phyloP scores from a whole-genome alignment of 1,140 invertebrate species.

The Asobara japonica region DNA sequence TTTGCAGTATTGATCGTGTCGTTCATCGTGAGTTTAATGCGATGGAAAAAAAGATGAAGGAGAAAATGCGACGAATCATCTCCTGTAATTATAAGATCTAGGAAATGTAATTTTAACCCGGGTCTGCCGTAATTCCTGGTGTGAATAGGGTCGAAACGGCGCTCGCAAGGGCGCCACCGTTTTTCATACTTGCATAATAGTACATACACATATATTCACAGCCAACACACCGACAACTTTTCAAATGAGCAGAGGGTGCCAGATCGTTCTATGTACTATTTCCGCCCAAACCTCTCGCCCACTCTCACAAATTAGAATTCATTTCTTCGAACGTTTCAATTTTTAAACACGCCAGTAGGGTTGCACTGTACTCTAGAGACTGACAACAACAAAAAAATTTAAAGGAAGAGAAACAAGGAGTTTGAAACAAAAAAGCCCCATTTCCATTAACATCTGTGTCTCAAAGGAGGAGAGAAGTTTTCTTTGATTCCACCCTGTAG shows the following conservation, averaged over 20 bases:
- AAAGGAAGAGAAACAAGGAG: background rate
- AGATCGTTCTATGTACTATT: constrained; percentile 10
- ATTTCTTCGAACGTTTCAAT: constrained; percentile 49
- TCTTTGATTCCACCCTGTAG: constrained; percentile 20
- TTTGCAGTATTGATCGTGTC: background rate
- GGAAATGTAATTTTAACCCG: constrained; percentile 35
- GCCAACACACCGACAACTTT: constrained; percentile 1
- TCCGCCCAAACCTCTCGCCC: constrained; percentile 32
- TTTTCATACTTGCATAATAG: background rate
- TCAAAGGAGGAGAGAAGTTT: constrained; percentile 19
- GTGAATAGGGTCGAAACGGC: constrained; percentile 1
- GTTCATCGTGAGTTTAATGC: background rate
- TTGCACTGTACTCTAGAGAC: background rate
- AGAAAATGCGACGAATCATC: constrained; percentile 31
- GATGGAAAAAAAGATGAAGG: background rate
- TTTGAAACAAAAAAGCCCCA: constrained; percentile 3
- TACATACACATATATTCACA: constrained; percentile 14
- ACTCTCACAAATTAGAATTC: constrained; percentile 43
- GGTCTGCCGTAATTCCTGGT: background rate
- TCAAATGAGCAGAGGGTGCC: background rate
- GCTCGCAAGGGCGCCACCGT: background rate
- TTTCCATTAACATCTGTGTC: constrained; percentile 12
- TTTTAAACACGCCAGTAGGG: constrained; percentile 30
- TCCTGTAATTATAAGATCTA: constrained; percentile 29
- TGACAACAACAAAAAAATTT: constrained; percentile 22